A percentile compares a stretch with the other conserved stretches of the same genome.
Evolutionary conservation across 2,888 invertebrate genomes (phyloP).

Genomic region (Boloria selene): DNA sequence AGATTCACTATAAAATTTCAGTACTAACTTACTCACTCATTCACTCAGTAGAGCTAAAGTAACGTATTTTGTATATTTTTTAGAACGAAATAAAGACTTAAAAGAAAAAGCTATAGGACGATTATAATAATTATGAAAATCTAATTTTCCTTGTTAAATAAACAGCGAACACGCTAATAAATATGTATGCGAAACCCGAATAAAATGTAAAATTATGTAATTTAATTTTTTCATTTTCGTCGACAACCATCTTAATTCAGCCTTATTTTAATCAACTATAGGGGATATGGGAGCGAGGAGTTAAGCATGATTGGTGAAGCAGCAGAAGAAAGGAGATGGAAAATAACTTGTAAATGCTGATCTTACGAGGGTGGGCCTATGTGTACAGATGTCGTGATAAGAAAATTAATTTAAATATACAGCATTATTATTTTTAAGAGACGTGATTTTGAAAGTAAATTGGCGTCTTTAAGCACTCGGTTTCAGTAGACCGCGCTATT

Average conservation of each 20-base stretch:
- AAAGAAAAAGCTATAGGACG: not conserved
- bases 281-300: not conserved
- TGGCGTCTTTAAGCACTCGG: conserved; percentile 24
- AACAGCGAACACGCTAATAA: conserved; percentile 34
- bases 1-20: too few species aligned
- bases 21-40: too few species aligned
- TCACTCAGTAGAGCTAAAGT: too few species aligned
- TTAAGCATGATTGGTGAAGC: too few species aligned
- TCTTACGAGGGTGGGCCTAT: conserved; percentile 34
- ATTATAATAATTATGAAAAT: conserved; percentile 25
- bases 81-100: not conserved
- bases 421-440: conserved; percentile 39
- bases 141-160: conserved; percentile 31
- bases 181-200: conserved; percentile 38
- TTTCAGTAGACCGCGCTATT: conserved; percentile 11
- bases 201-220: conserved; percentile 39
- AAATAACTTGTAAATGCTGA: conserved; percentile 38
- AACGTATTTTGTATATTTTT: not conserved
- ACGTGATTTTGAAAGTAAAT: conserved; percentile 31
- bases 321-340: conserved; percentile 23
- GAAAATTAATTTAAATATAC: conserved; percentile 43
- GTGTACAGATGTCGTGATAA: conserved; percentile 41
- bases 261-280: conserved; percentile 43
- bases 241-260: conserved; percentile 42
- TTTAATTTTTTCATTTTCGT: conserved; percentile 42